Evolutionary conservation across 2,888 invertebrate species (phyloP).

Genomic region (Dryococelus australis): DNA sequence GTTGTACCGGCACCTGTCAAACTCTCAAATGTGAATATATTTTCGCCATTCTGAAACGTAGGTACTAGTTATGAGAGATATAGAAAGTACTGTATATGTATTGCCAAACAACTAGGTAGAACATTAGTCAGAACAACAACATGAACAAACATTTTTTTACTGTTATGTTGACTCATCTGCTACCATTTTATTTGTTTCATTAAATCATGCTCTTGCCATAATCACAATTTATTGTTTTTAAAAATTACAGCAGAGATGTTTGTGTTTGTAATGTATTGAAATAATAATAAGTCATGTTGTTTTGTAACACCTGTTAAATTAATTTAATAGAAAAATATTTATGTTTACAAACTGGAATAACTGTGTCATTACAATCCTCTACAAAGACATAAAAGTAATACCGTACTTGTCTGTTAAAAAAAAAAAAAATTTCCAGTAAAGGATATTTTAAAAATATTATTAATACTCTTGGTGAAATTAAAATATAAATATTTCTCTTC

Average conservation of each 20-base stretch:
- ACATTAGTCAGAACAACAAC: no score
- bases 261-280: not conserved
- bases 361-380: not conserved
- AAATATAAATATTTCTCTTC: not conserved
- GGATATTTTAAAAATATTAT: not conserved
- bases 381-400: not conserved
- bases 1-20: no score
- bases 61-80: no score
- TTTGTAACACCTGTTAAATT: conserved; percentile 1
- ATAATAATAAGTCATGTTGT: not conserved
- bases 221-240: not conserved
- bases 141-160: not conserved
- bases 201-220: not conserved
- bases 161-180: not conserved
- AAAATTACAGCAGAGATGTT: not conserved
- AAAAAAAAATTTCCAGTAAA: not conserved
- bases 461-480: not conserved
- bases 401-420: not conserved
- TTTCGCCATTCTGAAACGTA: no score
- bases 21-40: no score
- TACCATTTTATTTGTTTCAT: not conserved
- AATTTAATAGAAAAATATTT: not conserved
- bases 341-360: not conserved
- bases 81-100: no score
- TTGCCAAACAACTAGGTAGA: no score